Percentiles rank a stretch among this genome's conserved stretches.
phyloP scores from a whole-genome alignment of 2,113 vertebrate species.

The Apteryx mantelli region DNA sequence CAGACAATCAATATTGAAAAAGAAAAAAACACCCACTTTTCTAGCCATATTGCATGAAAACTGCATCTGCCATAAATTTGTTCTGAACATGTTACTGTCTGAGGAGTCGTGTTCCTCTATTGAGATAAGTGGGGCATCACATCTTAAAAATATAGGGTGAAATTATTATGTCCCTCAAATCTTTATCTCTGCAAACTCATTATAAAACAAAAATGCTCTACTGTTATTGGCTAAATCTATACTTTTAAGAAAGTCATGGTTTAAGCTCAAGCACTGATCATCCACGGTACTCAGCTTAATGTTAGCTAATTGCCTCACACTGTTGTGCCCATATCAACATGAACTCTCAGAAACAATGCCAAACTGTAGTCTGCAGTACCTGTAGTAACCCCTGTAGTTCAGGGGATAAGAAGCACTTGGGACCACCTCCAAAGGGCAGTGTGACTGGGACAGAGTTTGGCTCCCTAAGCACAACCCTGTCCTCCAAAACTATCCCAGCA shows the following conservation, averaged over 20 bases:
- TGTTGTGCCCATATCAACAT: not conserved
- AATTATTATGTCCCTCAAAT: not conserved
- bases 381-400: not conserved
- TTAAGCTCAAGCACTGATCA: not conserved
- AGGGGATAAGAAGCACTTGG: not conserved
- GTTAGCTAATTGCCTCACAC: not conserved
- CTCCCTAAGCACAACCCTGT: not conserved
- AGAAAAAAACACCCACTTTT: not conserved
- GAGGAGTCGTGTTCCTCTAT: not conserved
- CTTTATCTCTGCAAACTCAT: not conserved
- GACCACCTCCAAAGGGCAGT: not conserved
- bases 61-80: not conserved
- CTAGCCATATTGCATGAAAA: not conserved
- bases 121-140: not conserved
- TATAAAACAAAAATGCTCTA: not conserved
- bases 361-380: not conserved
- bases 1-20: not conserved
- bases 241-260: not conserved
- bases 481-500: not conserved
- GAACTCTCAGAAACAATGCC: accelerated
- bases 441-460: not conserved
- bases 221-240: not conserved
- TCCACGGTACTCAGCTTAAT: not conserved
- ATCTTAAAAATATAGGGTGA: not conserved
- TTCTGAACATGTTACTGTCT: not conserved